Percentiles rank a stretch among this genome's conserved stretches.
Evolutionary conservation across 2,888 invertebrate genomes (phyloP).

Genomic region (Rambutsinella grinnellia): DNA sequence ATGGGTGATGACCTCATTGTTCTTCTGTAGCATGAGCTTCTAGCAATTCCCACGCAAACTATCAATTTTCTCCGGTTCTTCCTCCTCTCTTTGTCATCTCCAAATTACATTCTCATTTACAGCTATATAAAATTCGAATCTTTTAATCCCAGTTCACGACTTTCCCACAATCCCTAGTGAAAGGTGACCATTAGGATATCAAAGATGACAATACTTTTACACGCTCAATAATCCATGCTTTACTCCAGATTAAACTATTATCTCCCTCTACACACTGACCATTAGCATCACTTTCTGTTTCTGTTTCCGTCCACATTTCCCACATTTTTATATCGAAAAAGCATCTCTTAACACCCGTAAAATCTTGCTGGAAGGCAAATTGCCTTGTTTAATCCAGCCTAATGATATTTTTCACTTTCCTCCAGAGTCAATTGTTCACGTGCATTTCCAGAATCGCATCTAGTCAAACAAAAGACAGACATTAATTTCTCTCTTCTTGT

Average conservation of each 20-base stretch:
- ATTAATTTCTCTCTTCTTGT: slow-evolving; percentile 52
- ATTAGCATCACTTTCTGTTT: not conserved
- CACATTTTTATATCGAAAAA: not conserved
- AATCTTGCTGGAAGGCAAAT: not conserved
- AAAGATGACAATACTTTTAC: not conserved
- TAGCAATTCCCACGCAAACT: slow-evolving; percentile 4
- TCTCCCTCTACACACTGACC: too few relatives aligned
- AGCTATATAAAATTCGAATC: too few relatives aligned
- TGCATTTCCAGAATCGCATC: too few relatives aligned
- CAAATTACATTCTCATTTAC: slow-evolving; percentile 21
- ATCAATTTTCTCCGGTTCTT: slow-evolving; percentile 32
- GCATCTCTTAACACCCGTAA: not conserved
- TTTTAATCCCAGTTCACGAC: not conserved
- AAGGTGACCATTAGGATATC: not conserved
- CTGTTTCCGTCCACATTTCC: not conserved
- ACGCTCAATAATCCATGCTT: not conserved
- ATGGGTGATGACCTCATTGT: not conserved
- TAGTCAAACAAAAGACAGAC: not conserved
- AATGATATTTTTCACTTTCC: too few relatives aligned
- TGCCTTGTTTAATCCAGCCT: too few relatives aligned
- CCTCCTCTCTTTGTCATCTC: not conserved
- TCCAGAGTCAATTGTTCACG: not conserved
- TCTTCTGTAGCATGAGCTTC: not conserved
- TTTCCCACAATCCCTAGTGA: not conserved
- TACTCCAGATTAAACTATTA: not conserved